Evolutionary conservation across 2,113 vertebrate species (phyloP).

Genomic region (Diadophis punctatus): DNA sequence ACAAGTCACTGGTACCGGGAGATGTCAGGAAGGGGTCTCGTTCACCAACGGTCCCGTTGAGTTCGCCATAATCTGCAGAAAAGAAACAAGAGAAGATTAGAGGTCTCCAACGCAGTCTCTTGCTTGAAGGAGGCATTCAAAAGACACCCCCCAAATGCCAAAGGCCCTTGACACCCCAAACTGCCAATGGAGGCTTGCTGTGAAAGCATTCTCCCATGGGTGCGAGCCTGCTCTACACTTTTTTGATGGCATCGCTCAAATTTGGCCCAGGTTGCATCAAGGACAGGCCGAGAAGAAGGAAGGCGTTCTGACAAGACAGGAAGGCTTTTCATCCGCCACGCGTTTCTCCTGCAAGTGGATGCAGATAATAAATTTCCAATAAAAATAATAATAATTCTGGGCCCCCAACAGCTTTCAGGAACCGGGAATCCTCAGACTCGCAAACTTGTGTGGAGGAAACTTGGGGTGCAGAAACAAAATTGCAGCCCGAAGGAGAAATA

Average conservation of each 20-base stretch:
- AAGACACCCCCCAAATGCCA: neutral
- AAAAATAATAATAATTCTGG: neutral
- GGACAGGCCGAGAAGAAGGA: neutral
- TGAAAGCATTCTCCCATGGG: fast-evolving
- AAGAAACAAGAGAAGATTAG: neutral
- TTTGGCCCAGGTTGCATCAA: neutral
- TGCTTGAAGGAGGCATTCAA: neutral
- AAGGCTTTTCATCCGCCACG: neutral
- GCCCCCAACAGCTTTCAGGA: neutral
- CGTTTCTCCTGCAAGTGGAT: neutral
- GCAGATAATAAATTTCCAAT: neutral
- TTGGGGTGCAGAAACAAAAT: neutral
- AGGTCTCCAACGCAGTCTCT: neutral
- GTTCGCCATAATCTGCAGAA: conserved; percentile 72
- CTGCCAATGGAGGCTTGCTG: neutral
- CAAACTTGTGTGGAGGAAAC: neutral
- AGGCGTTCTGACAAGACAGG: neutral
- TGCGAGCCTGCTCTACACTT: neutral
- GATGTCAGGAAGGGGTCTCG: conserved; percentile 69
- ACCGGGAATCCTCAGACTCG: neutral
- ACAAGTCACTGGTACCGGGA: conserved; percentile 67
- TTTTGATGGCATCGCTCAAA: neutral
- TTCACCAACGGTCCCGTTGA: conserved; percentile 76
- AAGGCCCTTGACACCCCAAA: neutral
- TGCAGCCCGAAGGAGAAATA: neutral